phyloP scores from a whole-genome alignment of 2,797 vertebrate genomes.

The Salarias fasciatus region DNA sequence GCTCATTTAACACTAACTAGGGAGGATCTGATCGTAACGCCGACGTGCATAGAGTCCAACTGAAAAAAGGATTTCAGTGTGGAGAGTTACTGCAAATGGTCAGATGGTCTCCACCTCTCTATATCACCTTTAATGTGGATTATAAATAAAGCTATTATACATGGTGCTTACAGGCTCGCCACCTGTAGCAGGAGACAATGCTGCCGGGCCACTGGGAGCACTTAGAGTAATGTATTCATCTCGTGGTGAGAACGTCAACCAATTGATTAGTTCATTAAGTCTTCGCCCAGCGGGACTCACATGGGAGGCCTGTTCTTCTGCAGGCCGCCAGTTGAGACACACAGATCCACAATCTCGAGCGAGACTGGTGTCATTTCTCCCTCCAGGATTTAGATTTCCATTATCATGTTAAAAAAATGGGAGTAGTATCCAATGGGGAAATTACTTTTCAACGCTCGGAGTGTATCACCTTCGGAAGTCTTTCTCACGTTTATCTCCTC shows the following conservation, averaged over 20 bases:
- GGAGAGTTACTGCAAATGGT: too few relatives aligned
- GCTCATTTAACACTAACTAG: too few relatives aligned
- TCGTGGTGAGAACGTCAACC: constrained; percentile 26
- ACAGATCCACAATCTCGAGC: constrained; percentile 28
- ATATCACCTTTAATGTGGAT: not conserved
- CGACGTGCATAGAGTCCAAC: too few relatives aligned
- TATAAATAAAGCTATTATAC: not conserved
- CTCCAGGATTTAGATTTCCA: constrained; percentile 15
- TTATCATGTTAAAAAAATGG: not conserved
- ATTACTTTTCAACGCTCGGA: not conserved
- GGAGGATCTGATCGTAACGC: too few relatives aligned
- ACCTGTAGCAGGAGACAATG: constrained; percentile 7
- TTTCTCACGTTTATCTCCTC: constrained; percentile 1
- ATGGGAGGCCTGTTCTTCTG: constrained; percentile 29
- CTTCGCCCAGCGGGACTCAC: constrained; percentile 33
- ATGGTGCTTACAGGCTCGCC: constrained; percentile 20
- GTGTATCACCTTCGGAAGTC: not conserved
- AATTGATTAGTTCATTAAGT: constrained; percentile 61
- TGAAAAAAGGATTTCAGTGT: too few relatives aligned
- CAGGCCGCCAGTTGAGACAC: constrained; percentile 30
- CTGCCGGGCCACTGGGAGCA: constrained; percentile 25
- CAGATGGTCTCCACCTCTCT: not conserved
- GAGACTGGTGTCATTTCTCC: constrained; percentile 10
- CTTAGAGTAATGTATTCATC: constrained; percentile 40
- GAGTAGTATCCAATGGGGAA: not conserved